These are phyloP conservation scores for Ophioninae sp. DNA, from an alignment of 2,888 invertebrate genomes.

Conservation along the genomic window DNA sequence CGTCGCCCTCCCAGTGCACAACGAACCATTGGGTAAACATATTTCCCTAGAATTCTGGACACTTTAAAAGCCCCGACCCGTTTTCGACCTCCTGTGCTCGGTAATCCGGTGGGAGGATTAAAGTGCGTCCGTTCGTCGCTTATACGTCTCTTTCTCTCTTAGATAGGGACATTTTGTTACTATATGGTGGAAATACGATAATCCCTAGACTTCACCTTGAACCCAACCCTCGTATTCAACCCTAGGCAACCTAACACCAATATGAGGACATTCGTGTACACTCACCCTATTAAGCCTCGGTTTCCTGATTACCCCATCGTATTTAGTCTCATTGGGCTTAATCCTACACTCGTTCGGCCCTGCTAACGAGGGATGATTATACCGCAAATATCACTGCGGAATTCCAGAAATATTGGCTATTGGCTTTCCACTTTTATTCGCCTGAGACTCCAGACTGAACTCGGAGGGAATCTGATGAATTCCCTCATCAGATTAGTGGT, in stretches of 20 bases:
- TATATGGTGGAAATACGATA: conserved; percentile 11
- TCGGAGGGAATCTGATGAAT: too few relatives aligned
- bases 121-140: conserved; percentile 52
- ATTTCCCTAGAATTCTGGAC: conserved; percentile 62
- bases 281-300: conserved; percentile 57
- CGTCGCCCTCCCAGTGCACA: conserved; percentile 44
- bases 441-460: too few relatives aligned
- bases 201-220: conserved; percentile 61
- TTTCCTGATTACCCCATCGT: conserved; percentile 54
- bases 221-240: too few relatives aligned
- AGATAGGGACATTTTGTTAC: neutral
- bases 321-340: conserved; percentile 43
- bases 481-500: too few relatives aligned
- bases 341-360: conserved; percentile 17
- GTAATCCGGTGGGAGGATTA: conserved; percentile 64
- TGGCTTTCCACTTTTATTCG: too few relatives aligned
- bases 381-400: too few relatives aligned
- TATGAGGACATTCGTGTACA: conserved; percentile 43
- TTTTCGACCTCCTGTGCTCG: too few relatives aligned
- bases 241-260: too few relatives aligned
- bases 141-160: conserved; percentile 35
- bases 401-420: too few relatives aligned
- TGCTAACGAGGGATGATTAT: neutral
- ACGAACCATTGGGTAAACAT: conserved; percentile 61
- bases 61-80: conserved; percentile 62